Evolutionary conservation across 2,113 vertebrate genomes (phyloP).

Genomic region (Tylochromis polylepis): DNA sequence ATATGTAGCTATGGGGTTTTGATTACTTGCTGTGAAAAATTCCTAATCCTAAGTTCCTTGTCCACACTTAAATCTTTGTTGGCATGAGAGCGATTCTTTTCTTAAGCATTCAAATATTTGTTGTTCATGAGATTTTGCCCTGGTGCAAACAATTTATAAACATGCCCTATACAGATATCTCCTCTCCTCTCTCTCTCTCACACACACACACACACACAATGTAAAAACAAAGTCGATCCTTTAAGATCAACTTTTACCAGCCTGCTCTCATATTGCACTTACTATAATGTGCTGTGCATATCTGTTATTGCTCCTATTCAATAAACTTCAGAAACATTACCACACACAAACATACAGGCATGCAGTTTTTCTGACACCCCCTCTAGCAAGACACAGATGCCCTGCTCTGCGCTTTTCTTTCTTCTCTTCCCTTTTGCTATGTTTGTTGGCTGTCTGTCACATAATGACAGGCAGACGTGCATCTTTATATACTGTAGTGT

Average conservation of each 20-base stretch:
- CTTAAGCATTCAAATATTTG: too few relatives aligned
- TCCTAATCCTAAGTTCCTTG: neutral
- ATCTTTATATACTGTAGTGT: neutral
- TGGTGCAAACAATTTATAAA: neutral
- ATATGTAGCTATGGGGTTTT: neutral
- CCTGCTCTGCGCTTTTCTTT: conserved; percentile 38
- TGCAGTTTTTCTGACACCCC: conserved; percentile 12
- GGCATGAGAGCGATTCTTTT: too few relatives aligned
- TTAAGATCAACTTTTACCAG: neutral
- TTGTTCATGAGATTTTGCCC: neutral
- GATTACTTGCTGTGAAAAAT: neutral
- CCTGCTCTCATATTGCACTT: neutral
- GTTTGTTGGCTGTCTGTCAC: conserved; percentile 33
- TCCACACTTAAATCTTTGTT: neutral
- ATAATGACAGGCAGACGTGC: conserved; percentile 9
- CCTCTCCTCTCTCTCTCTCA: too few relatives aligned
- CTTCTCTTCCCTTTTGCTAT: conserved; percentile 4
- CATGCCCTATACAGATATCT: neutral
- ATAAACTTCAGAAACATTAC: neutral
- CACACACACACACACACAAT: neutral
- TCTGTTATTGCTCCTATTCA: neutral
- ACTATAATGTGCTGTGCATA: neutral
- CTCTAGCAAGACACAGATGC: conserved; percentile 25
- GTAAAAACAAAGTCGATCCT: neutral
- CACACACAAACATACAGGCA: neutral